Base-by-base conservation (phyloP, 2,888 invertebrate genomes). In the Plagodis dolabraria region DNA sequence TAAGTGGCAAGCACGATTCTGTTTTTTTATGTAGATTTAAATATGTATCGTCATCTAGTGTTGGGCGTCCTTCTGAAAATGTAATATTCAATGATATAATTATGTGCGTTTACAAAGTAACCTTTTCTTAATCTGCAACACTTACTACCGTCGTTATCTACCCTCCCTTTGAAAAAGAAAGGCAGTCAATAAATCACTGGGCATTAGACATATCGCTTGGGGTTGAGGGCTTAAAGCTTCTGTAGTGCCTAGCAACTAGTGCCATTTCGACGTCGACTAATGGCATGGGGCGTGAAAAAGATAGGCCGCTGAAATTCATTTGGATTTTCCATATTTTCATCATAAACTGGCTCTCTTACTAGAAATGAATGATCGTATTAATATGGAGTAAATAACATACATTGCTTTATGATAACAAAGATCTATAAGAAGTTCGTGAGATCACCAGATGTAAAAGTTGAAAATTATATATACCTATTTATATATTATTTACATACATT, bases 111-210 rank as follows among this genome's bases (percentile, higher is more conserved):
- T 5, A 2, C 5, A 40, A 40, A 69, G 58, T 65, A 73, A 73
- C 69, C 74, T 68, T 68, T 22, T 7, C 38, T 7, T 9, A 55
- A 47, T 74, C 71, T 68, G 61, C 33, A 59, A 64, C 73, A 74
- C 70, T 72, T 69, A 70, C 71, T 59, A 60, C 55, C 57, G 38
- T 67, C 65, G 71, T 75, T 80, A 79, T 80, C 80, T 78, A 76
- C 80, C 81, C 80, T 73, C 78, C 77, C 80, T 80, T 82, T 76
- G 77, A 77, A 82, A 85, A 84, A 83, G 76, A 74, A 76, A 80
- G 82, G 77, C 79, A 82, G 78, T 80, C 83, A 70, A 89, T 90
- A 89, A 89, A 90, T 90, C 90, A 90, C 85, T 78, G 75, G 70
- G 86, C 77, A 83, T 86, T 85, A 85, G 79, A 81, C 81, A 77